Conservation (phyloP, 2,113 vertebrate species). For the Hyla sarda region DNA sequence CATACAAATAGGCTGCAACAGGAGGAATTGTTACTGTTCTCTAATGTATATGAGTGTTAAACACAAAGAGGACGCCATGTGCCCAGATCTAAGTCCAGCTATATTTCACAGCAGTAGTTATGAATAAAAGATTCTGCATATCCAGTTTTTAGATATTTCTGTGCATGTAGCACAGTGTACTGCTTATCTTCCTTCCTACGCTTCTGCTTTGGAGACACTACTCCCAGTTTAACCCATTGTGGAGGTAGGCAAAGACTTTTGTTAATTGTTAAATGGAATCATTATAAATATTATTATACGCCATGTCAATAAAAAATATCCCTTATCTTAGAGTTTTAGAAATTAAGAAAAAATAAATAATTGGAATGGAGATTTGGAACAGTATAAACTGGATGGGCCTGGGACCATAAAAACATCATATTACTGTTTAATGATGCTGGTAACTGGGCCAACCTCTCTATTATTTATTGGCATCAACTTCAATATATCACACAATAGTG, state of each 20-base stretch:
- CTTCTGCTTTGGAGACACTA: neutral
- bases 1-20: neutral
- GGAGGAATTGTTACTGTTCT: neutral
- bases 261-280: neutral
- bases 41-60: constrained; percentile 7
- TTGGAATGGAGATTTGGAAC: neutral
- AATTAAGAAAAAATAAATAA: neutral
- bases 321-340: neutral
- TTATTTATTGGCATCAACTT: neutral
- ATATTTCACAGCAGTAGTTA: constrained; percentile 7
- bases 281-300: neutral
- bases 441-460: neutral
- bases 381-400: neutral
- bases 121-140: constrained; percentile 7
- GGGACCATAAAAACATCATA: neutral
- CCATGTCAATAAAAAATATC: neutral
- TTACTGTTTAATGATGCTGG: neutral
- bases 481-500: neutral
- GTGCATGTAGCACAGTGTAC: neutral
- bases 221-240: neutral
- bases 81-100: neutral
- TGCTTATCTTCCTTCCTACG: neutral
- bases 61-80: constrained; percentile 13
- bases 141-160: neutral
- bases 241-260: neutral